Evolutionary conservation across 2,888 invertebrate genomes (phyloP).

Genomic region (Stenoptilia bipunctidactyla): DNA sequence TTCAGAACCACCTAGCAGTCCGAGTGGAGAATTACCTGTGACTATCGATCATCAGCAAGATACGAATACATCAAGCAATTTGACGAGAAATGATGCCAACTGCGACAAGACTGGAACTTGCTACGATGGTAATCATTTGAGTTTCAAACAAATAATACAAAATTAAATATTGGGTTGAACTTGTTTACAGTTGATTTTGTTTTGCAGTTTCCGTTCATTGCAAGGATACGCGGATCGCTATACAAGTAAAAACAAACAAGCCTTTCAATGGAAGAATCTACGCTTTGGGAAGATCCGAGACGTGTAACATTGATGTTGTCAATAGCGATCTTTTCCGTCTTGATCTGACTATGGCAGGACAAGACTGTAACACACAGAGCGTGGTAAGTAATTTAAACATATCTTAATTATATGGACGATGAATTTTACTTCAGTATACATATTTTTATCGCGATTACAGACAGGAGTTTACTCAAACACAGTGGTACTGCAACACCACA

Average conservation of each 20-base stretch:
- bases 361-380: conserved; percentile 96
- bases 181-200: conserved; percentile 8
- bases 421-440: background rate
- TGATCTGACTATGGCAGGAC: conserved; percentile 93
- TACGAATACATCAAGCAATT: conserved; percentile 75
- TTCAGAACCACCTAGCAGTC: conserved; percentile 62
- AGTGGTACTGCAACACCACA: conserved; percentile 94
- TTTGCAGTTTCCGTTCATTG: conserved; percentile 90
- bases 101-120: conserved; percentile 96
- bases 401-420: background rate
- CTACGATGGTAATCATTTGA: conserved; percentile 82
- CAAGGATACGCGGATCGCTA: conserved; percentile 93
- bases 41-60: conserved; percentile 85
- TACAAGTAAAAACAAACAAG: conserved; percentile 92
- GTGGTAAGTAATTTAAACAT: conserved; percentile 76
- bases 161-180: no score
- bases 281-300: conserved; percentile 92
- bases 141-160: background rate
- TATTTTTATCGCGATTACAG: no score
- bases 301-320: conserved; percentile 93
- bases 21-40: conserved; percentile 74
- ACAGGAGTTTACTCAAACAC: conserved; percentile 95
- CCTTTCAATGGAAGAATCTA: conserved; percentile 96
- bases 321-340: conserved; percentile 93
- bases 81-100: conserved; percentile 84